Evolutionary conservation across 2,888 invertebrate genomes (phyloP), one percentile per base, ranked within the genome.

Genomic region (Apamea anceps): DNA sequence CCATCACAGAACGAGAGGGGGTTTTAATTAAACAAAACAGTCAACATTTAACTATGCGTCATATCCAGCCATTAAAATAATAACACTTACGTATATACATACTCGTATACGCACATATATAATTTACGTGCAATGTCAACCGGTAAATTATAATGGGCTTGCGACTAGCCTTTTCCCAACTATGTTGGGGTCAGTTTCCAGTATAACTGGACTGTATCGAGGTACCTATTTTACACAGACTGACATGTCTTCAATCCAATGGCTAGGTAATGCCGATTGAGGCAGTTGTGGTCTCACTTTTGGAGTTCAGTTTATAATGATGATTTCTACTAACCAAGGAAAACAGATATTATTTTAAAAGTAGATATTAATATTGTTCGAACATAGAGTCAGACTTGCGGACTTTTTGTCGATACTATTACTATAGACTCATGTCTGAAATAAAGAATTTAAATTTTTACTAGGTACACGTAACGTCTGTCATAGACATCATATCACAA

Each of bases 91-190:
- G n/a, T 65, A 15, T 67, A 51, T 37, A 63, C 42, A 45, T 25
- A 32, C 32, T 32, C 32, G 32, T 32, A 42, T 28, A 77, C 25
- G 28, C 10, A 51, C 25, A 71, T 62, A 42, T 4, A 51, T 65
- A 57, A 63, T 60, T n/a, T 82, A 82, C 37, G 60, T 65, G 42
- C 79, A 85, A 79, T 82, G 85, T 77, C 85, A 85, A 85, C 85
- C 73, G 74, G 80, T 81, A 74, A 37, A 70, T 70, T 75, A 63
- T 68, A 75, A 75, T 63, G 25, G 10, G 25, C 15, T 12, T 68
- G 32, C 62, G 18, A 15, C 32, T 48, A 62, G 32, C 13, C 21
- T 79, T 65, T n/a, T n/a, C 4, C 28, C 1, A 80, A 72, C 18
- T 80, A 37, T 28, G 62, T 63, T 63, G 25, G 67, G n/a, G 42